A percentile compares a stretch with the other conserved stretches of the same genome.
Conservation (phyloP, 1,140 invertebrate species). For the Drosophila ohnishii region DNA sequence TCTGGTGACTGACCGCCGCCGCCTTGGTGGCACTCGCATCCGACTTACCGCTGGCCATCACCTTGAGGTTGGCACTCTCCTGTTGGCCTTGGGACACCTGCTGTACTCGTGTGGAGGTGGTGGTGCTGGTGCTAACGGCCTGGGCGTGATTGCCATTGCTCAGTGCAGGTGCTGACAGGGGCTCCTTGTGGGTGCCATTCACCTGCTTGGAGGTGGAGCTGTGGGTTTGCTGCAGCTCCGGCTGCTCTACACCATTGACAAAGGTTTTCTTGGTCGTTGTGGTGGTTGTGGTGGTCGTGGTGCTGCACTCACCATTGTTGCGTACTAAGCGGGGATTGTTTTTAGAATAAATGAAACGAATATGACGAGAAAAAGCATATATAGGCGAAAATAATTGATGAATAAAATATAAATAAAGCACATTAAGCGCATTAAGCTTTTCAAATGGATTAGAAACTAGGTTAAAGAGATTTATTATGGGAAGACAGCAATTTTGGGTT, state of each 20-base stretch:
- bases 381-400: background rate
- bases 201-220: conserved; percentile 24
- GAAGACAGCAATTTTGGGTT: background rate
- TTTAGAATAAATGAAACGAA: background rate
- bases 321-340: conserved; percentile 46
- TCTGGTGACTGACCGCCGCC: conserved; percentile 43
- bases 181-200: conserved; percentile 42
- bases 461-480: background rate
- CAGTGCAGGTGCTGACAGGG: conserved; percentile 20
- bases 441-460: background rate
- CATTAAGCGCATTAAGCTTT: background rate
- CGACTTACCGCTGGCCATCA: conserved; percentile 52
- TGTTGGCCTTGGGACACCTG: conserved; percentile 37
- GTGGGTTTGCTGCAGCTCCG: conserved; percentile 5
- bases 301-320: conserved; percentile 53
- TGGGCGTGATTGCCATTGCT: conserved; percentile 35
- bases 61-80: conserved; percentile 45
- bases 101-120: conserved; percentile 26
- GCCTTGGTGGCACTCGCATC: conserved; percentile 60
- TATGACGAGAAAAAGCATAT: background rate
- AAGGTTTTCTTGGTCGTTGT: conserved; percentile 40
- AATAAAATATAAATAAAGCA: background rate
- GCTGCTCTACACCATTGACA: conserved; percentile 37
- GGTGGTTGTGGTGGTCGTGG: conserved; percentile 28
- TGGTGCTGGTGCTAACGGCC: conserved; percentile 9